Percentiles rank a stretch among this genome's conserved stretches.
These are phyloP conservation scores for Eulemur albifrons DNA, from an alignment of 2,797 vertebrate genomes.

Conservation along the genomic window DNA sequence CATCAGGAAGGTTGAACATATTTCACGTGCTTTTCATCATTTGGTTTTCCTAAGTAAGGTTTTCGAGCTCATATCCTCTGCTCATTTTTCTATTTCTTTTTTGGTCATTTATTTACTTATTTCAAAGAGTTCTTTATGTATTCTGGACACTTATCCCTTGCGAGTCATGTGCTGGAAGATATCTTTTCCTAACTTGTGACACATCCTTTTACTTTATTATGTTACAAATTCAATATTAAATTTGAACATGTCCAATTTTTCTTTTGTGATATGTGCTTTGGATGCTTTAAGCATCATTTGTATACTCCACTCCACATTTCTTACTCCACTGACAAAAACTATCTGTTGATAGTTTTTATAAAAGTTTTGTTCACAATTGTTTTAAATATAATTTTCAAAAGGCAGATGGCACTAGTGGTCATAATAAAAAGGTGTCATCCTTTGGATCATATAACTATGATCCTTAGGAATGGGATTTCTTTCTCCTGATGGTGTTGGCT, in stretches of 20 bases:
- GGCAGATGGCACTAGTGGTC: neutral
- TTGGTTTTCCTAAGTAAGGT: neutral
- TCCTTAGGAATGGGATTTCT: neutral
- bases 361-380: neutral
- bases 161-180: neutral
- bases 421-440: neutral
- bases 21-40: neutral
- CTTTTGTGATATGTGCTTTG: neutral
- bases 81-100: neutral
- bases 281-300: neutral
- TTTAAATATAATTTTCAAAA: conserved; percentile 35
- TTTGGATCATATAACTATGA: neutral
- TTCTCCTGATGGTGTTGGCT: neutral
- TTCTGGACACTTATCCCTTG: neutral
- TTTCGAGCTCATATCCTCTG: neutral
- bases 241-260: neutral
- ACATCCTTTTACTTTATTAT: neutral
- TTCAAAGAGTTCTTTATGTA: neutral
- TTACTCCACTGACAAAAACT: neutral
- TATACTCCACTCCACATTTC: neutral
- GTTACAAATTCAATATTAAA: neutral
- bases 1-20: neutral
- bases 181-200: neutral
- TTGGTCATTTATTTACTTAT: neutral
- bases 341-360: neutral